phyloP scores from a whole-genome alignment of 2,113 vertebrate genomes.

The Cebus imitator region DNA sequence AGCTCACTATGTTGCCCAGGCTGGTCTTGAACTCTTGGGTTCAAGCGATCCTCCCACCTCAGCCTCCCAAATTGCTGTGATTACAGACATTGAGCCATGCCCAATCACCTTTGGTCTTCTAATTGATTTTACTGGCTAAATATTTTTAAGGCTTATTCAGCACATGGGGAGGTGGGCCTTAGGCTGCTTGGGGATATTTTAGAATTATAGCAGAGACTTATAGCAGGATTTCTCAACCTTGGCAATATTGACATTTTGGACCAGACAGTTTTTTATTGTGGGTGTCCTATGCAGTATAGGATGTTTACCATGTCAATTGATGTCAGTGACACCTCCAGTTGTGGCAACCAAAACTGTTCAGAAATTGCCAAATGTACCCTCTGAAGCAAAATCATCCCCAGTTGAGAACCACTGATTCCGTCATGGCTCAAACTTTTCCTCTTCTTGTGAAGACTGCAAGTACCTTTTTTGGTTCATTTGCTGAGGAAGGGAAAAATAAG shows the following conservation, averaged over 20 bases:
- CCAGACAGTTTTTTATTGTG: not conserved
- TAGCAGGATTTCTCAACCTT: conserved; percentile 16
- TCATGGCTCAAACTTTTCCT: not conserved
- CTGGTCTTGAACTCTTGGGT: no score
- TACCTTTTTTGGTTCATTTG: not conserved
- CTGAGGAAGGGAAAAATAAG: not conserved
- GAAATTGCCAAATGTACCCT: not conserved
- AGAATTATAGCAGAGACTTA: conserved; percentile 10
- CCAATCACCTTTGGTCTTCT: not conserved
- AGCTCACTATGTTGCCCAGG: no score
- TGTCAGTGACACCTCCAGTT: not conserved
- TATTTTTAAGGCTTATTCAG: conserved; percentile 49
- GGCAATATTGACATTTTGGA: not conserved
- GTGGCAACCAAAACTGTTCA: not conserved
- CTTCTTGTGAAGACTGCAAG: not conserved
- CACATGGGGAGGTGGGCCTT: not conserved
- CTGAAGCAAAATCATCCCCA: not conserved
- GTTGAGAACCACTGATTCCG: not conserved
- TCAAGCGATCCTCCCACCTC: no score
- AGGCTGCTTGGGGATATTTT: conserved; percentile 10
- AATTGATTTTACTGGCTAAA: conserved; percentile 26
- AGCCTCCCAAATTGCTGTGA: no score
- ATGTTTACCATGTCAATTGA: not conserved
- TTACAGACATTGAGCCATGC: no score
- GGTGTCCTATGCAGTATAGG: not conserved